Conservation (phyloP, 1,140 invertebrate species). For the Microvelia longipes region DNA sequence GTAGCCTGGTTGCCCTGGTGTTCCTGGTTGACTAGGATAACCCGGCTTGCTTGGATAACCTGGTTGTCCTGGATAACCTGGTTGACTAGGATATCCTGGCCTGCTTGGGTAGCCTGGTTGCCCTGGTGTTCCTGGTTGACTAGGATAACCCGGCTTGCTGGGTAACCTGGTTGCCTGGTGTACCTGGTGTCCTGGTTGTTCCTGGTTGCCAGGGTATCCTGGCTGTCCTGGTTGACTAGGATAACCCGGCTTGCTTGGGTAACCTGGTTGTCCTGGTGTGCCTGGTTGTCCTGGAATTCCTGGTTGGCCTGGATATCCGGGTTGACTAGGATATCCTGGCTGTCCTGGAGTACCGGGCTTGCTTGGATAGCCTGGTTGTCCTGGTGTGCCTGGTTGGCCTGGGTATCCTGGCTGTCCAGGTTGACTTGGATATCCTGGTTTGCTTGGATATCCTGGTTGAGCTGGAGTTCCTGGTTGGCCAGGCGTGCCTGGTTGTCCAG, state of each 20-base stretch:
- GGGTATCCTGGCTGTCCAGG: constrained; percentile 24
- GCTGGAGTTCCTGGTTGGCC: constrained; percentile 19
- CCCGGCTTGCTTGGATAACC: constrained; percentile 14
- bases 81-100: constrained; percentile 21
- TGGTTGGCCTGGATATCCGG: constrained; percentile 10
- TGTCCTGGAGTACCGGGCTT: constrained; percentile 28
- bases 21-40: constrained; percentile 21
- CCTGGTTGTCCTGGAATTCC: constrained; percentile 11
- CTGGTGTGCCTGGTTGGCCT: constrained; percentile 18
- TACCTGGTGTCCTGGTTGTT: constrained; percentile 24
- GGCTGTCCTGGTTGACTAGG: constrained; percentile 20
- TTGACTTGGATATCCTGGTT: constrained; percentile 19
- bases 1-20: constrained; percentile 14
- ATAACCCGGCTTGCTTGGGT: constrained; percentile 18
- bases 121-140: constrained; percentile 17
- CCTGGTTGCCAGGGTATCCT: constrained; percentile 19
- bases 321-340: constrained; percentile 18
- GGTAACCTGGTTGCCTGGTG: constrained; percentile 14
- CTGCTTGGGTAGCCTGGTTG: constrained; percentile 19
- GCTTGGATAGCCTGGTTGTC: constrained; percentile 15
- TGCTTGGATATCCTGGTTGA: constrained; percentile 17
- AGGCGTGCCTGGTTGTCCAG: constrained; percentile 18
- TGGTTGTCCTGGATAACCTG: constrained; percentile 13
- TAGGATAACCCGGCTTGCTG: constrained; percentile 17
- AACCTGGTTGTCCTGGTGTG: constrained; percentile 16